Percentiles rank a stretch among this genome's conserved stretches.
phyloP scores from a whole-genome alignment of 2,888 invertebrate genomes.

The Cosmia pyralina region DNA sequence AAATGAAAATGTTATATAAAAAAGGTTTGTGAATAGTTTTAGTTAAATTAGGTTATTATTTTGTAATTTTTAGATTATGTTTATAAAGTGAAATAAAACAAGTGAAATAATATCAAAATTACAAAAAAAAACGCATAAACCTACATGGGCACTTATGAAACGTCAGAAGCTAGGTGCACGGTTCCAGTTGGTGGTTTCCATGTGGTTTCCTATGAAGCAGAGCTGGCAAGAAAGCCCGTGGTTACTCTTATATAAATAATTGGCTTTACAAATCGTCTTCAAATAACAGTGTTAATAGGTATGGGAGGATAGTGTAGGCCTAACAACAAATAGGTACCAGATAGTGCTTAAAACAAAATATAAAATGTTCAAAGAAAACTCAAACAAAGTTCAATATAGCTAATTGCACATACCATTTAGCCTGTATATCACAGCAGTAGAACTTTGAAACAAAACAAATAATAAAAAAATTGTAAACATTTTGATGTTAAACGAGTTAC shows the following conservation, averaged over 20 bases:
- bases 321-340: not conserved
- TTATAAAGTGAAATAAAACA: too few species aligned
- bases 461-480: slow-evolving; percentile 14
- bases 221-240: not conserved
- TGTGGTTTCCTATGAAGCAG: too few species aligned
- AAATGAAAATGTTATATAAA: too few species aligned
- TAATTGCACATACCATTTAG: slow-evolving; percentile 33
- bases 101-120: too few species aligned
- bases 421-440: not conserved
- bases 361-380: not conserved
- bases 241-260: not conserved
- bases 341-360: not conserved
- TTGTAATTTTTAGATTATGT: too few species aligned
- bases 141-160: too few species aligned
- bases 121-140: too few species aligned
- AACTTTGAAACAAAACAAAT: slow-evolving; percentile 26
- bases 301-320: not conserved
- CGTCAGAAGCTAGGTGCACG: too few species aligned
- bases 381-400: not conserved
- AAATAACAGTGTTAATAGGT: not conserved
- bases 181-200: too few species aligned
- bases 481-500: not conserved
- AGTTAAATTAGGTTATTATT: too few species aligned
- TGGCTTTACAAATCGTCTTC: not conserved
- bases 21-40: too few species aligned